phyloP scores from a whole-genome alignment of 2,113 vertebrate genomes.

The Ophthalmolycus amberensis region DNA sequence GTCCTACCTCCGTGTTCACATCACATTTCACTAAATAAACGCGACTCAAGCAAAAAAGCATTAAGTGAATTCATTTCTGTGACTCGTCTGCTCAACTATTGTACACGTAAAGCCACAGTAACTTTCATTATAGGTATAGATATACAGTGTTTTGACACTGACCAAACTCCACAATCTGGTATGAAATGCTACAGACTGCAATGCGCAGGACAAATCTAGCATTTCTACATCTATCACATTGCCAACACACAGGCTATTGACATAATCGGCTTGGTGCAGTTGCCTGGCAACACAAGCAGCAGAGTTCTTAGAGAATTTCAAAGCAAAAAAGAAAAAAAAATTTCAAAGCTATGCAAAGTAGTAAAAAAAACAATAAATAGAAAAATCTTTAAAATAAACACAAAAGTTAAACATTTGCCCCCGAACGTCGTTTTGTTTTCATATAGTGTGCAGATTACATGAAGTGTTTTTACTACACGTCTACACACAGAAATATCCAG shows the following conservation, averaged over 20 bases:
- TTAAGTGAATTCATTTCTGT: slow-evolving; percentile 68
- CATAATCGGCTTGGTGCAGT: slow-evolving; percentile 78
- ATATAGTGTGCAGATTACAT: slow-evolving; percentile 48
- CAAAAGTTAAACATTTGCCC: slow-evolving; percentile 54
- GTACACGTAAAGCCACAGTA: slow-evolving; percentile 75
- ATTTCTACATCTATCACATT: slow-evolving; percentile 79
- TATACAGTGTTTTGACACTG: slow-evolving; percentile 75
- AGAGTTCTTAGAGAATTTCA: slow-evolving; percentile 71
- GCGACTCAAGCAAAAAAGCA: slow-evolving; percentile 73
- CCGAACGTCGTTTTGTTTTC: slow-evolving; percentile 18
- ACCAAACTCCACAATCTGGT: slow-evolving; percentile 69
- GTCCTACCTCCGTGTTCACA: slow-evolving; percentile 75
- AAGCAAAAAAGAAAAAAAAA: slow-evolving; percentile 58
- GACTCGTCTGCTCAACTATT: slow-evolving; percentile 67
- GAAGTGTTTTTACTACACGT: slow-evolving; percentile 53
- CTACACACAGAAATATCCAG: slow-evolving; percentile 56
- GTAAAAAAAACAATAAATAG: slow-evolving; percentile 80
- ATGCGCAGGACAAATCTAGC: slow-evolving; percentile 76
- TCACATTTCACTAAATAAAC: slow-evolving; percentile 82
- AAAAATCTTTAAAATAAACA: slow-evolving; percentile 70
- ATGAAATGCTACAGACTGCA: slow-evolving; percentile 78
- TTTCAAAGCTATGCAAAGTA: slow-evolving; percentile 74
- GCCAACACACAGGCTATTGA: slow-evolving; percentile 77
- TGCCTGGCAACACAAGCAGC: slow-evolving; percentile 78
- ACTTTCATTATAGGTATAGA: slow-evolving; percentile 71